phyloP scores from a whole-genome alignment of 2,113 vertebrate genomes.

The Pimephales promelas region DNA sequence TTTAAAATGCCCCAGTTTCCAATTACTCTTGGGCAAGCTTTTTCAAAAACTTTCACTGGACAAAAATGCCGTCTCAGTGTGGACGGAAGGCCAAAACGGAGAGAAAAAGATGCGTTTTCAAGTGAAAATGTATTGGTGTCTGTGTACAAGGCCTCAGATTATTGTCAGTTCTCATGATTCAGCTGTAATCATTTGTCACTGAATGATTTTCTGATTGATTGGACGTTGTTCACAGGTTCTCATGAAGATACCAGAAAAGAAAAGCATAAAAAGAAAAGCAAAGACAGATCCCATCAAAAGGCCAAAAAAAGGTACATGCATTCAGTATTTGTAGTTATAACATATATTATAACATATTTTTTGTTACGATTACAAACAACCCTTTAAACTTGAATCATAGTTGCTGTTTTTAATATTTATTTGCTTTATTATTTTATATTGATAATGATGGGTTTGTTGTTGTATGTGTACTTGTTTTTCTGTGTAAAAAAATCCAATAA shows the following conservation, averaged over 20 bases:
- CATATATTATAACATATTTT: too few relatives aligned
- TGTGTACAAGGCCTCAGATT: too few relatives aligned
- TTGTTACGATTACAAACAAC: background rate
- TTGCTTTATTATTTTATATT: background rate
- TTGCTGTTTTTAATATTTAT: background rate
- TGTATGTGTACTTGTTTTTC: background rate
- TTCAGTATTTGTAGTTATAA: too few relatives aligned
- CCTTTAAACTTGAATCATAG: too few relatives aligned
- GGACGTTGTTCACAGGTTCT: constrained; percentile 68
- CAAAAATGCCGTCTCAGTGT: too few relatives aligned
- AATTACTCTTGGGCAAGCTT: too few relatives aligned
- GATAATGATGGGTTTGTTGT: background rate
- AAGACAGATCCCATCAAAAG: constrained; percentile 83
- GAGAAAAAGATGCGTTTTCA: too few relatives aligned
- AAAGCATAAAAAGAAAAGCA: constrained; percentile 83
- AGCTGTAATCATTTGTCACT: background rate
- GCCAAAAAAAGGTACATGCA: constrained; percentile 88
- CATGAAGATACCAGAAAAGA: constrained; percentile 82
- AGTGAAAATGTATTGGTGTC: too few relatives aligned
- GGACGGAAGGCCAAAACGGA: too few relatives aligned
- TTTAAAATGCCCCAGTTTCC: too few relatives aligned
- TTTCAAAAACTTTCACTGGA: too few relatives aligned
- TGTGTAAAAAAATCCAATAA: background rate
- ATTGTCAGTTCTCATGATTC: background rate
- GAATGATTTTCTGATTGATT: background rate